Percentiles rank a stretch among this genome's conserved stretches.
These are phyloP conservation scores for Samia ricini DNA, from an alignment of 1,140 invertebrate genomes.

Conservation along the genomic window DNA sequence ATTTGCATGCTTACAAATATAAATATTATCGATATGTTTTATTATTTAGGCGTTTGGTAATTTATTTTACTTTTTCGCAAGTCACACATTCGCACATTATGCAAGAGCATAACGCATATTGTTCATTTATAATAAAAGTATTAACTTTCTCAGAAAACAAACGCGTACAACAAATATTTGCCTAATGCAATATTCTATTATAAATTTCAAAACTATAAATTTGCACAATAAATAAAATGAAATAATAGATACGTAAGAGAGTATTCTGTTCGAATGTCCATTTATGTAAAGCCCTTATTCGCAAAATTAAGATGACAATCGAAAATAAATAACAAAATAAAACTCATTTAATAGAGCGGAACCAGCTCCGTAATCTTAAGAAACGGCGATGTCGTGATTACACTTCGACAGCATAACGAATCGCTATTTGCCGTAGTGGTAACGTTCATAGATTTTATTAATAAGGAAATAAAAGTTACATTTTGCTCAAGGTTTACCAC, in stretches of 20 bases:
- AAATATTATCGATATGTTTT: too few species aligned
- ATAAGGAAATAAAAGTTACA: conserved; percentile 64
- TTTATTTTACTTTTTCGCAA: too few species aligned
- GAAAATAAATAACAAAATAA: conserved; percentile 5
- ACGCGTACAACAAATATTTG: not conserved
- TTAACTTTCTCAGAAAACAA: too few species aligned
- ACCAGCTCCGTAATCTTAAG: conserved; percentile 1
- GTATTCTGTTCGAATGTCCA: not conserved
- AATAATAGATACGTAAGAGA: not conserved
- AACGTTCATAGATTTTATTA: conserved; percentile 30
- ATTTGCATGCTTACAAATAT: too few species aligned
- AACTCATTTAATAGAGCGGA: not conserved
- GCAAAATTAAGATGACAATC: not conserved
- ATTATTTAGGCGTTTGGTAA: too few species aligned
- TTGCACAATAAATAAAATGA: not conserved
- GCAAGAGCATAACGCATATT: too few species aligned
- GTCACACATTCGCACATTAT: too few species aligned
- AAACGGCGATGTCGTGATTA: conserved; percentile 4
- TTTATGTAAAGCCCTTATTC: not conserved
- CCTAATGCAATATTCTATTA: not conserved
- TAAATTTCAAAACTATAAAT: not conserved
- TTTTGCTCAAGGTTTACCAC: conserved; percentile 41
- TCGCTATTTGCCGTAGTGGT: conserved; percentile 7
- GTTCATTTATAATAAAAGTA: too few species aligned
- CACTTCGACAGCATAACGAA: conserved; percentile 13